These are phyloP conservation scores for Anseranas semipalmata DNA, from an alignment of 2,113 vertebrate genomes.

Conservation along the genomic window DNA sequence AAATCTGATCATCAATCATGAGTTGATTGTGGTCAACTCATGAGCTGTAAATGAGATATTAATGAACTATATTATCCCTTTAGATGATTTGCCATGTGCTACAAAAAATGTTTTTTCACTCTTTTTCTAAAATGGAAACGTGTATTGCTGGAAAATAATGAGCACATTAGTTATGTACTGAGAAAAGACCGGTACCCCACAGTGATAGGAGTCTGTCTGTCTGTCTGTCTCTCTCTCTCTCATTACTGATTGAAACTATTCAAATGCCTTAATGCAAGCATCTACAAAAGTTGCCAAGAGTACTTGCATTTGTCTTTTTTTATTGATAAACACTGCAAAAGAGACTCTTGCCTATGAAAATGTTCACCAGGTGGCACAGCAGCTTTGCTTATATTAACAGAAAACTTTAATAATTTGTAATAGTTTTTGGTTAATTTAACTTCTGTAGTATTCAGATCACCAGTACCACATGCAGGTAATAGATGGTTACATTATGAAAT, in stretches of 20 bases:
- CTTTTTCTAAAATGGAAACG: background rate
- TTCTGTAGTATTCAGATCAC: background rate
- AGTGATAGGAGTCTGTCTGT: background rate
- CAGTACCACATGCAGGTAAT: background rate
- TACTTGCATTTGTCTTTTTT: slow-evolving; percentile 1
- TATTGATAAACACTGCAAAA: background rate
- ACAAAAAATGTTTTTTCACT: background rate
- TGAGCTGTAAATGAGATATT: background rate
- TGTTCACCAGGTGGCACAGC: slow-evolving; percentile 39
- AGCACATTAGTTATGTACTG: background rate
- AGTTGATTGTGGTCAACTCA: background rate
- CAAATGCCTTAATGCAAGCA: background rate
- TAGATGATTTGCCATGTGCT: background rate
- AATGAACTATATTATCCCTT: background rate
- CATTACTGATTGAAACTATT: slow-evolving; percentile 36
- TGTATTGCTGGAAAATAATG: background rate
- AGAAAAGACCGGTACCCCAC: background rate
- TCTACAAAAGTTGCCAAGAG: slow-evolving; percentile 9
- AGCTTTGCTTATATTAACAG: background rate
- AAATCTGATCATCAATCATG: background rate
- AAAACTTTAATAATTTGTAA: background rate
- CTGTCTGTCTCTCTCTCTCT: background rate
- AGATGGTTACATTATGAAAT: background rate
- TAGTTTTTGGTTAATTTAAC: background rate
- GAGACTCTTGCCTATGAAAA: background rate